Evolutionary conservation across 2,113 vertebrate genomes (phyloP), one percentile per base, ranked within the genome.

Genomic region (Marmota monax): DNA sequence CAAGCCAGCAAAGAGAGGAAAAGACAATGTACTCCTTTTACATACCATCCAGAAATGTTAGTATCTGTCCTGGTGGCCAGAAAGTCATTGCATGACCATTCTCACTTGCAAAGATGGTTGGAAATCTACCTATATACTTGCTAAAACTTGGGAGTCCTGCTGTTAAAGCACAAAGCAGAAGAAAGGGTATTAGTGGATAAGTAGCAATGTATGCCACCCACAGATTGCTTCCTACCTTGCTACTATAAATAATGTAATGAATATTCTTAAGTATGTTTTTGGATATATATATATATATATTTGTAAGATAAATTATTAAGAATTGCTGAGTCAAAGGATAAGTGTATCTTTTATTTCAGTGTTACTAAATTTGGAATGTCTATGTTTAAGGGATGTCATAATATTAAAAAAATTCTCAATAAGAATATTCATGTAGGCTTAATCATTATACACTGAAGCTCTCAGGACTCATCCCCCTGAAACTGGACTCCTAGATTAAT

Each of bases 291-390:
- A 37, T 37, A 37, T 37, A 37, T 39, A 70, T 85, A 48, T 86
- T 78, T 96, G 14, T 87, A 79, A 84, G 58, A 39, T 84, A 93
- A 95, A 84, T 95, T 76, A 56, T 92, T 96, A 76, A 76, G 51
- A 80, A 84, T 88, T 92, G 11, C 37, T 92, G 56, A 89, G 25
- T 90, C 65, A 87, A 87, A 90, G 73, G 25, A 69, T 77, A 72
- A 32, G 5, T 61, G 1, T 5, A 86, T 53, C 23, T 53, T 0
- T 82, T 90, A 63, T 72, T 95, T 97, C 34, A 87, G 0, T 85
- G 37, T 94, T 90, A 39, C 56, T 86, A 56, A 70, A 48, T 88
- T 70, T 94, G 67, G 84, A 77, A 72, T 58, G 48, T 95, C 23
- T 88, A 4, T 90, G n/a, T 61, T 58, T 77, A 72, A 82, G 51